Conservation (phyloP, 2,888 invertebrate species). For the Catonia carolina region DNA sequence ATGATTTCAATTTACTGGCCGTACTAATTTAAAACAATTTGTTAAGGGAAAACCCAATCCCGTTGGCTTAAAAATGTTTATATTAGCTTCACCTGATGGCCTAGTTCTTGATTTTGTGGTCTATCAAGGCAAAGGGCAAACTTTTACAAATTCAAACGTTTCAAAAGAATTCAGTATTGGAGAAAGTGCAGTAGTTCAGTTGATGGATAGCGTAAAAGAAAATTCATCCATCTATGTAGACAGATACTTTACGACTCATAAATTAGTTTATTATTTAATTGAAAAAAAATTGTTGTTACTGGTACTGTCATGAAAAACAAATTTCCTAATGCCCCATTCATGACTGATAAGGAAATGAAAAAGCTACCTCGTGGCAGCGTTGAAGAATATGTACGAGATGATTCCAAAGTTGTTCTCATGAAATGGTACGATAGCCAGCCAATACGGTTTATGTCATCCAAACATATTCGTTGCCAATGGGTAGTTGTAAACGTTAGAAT, state of each 20-base stretch:
- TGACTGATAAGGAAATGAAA: conserved; percentile 1
- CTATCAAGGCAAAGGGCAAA: conserved; percentile 34
- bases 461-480: neutral
- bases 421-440: conserved; percentile 12
- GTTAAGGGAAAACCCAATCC: conserved; percentile 38
- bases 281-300: neutral
- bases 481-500: conserved; percentile 3
- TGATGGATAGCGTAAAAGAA: conserved; percentile 33
- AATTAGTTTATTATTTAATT: neutral
- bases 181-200: conserved; percentile 29
- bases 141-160: conserved; percentile 22
- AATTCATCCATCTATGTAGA: conserved; percentile 31
- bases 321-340: conserved; percentile 1
- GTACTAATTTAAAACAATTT: conserved; percentile 27
- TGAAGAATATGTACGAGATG: conserved; percentile 1
- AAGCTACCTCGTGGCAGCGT: conserved; percentile 2
- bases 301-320: conserved; percentile 6
- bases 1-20: conserved; percentile 37
- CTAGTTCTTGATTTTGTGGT: conserved; percentile 36
- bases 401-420: neutral
- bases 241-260: conserved; percentile 28
- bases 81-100: conserved; percentile 35
- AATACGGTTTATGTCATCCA: neutral
- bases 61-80: conserved; percentile 39
- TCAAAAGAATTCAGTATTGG: conserved; percentile 28